Evolutionary conservation across 2,888 invertebrate species (phyloP), one percentile per base, ranked within the genome.

Genomic region (Theodoxus fluviatilis): DNA sequence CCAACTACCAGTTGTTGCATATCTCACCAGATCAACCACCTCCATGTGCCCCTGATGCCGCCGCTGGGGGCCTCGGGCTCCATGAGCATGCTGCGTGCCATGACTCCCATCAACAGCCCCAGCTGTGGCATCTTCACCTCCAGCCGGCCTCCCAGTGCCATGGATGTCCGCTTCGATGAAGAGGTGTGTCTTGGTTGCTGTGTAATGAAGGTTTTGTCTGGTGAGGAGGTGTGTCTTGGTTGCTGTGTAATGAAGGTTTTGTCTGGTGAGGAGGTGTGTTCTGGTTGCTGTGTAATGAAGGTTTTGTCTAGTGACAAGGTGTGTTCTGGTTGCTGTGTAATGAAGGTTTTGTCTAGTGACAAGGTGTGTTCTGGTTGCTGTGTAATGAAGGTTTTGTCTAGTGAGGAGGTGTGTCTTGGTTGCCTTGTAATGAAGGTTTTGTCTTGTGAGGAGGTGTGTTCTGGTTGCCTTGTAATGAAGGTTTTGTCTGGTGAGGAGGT

Each of bases 21-120:
- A 55, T 63, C 70, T 70, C 57, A 66, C 25, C 74, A 87, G 86
- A 79, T 87, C 49, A 94, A 94, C 0, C 94, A 94, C 88, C 91
- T 96, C 7, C 94, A 87, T 77, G 80, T 88, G 25, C 83, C 86
- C 12, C 83, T 84, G 3, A 77, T 86, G 61, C 83, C 86, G 61
- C 83, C 86, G 2, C 73, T 84, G 18, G 81, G 83, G 9, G n/a
- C n/a, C n/a, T 80, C 79, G 9, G 76, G 76, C 6, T 79, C 81
- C 0, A 66, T 80, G 33, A 78, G 78, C 63, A 73, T 81, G 77
- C 70, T 84, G 18, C 70, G 79, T n/a, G 81, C 35, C 75, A 77
- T 49, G 79, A 81, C 65, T 79, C 85, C 55, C 69, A 80, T 57
- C 78, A 81, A 68, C 79, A 83, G 75, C 81, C 85, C 40, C 73